Evolutionary conservation across 2,113 vertebrate genomes (phyloP).

Genomic region (Tor tambroides): DNA sequence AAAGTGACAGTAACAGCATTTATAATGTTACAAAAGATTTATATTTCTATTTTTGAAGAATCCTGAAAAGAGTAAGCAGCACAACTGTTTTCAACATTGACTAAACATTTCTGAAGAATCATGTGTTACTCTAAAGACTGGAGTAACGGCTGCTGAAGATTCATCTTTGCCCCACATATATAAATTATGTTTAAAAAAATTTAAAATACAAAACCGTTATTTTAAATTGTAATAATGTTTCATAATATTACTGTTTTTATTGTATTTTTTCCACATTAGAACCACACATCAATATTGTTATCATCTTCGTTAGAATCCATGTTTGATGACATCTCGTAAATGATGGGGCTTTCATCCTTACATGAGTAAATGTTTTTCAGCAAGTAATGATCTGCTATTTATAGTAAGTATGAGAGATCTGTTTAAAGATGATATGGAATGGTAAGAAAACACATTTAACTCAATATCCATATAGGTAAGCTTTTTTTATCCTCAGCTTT

Average conservation of each 20-base stretch:
- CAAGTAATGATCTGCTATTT: too few species aligned
- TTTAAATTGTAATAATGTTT: not conserved
- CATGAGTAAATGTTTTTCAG: too few species aligned
- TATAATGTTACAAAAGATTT: not conserved
- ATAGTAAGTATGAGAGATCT: too few species aligned
- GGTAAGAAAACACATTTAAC: constrained; percentile 70
- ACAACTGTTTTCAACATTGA: not conserved
- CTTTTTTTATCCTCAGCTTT: not conserved
- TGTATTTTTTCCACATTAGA: too few species aligned
- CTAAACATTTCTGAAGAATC: not conserved
- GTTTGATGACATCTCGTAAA: constrained; percentile 87
- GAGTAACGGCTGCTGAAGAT: not conserved
- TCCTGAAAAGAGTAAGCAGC: not conserved
- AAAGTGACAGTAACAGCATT: not conserved
- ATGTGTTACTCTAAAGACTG: not conserved
- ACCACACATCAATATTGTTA: too few species aligned
- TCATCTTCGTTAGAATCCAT: too few species aligned
- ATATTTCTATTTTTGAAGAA: not conserved
- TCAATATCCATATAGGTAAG: not conserved
- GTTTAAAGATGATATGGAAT: constrained; percentile 84
- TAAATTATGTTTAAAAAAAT: too few species aligned
- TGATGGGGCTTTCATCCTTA: too few species aligned
- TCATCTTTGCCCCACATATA: too few species aligned
- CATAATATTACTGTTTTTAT: not conserved
- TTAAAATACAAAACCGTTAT: too few species aligned